These are phyloP conservation scores for Acanthochromis polyacanthus DNA, from an alignment of 2,113 vertebrate genomes.

Conservation along the genomic window DNA sequence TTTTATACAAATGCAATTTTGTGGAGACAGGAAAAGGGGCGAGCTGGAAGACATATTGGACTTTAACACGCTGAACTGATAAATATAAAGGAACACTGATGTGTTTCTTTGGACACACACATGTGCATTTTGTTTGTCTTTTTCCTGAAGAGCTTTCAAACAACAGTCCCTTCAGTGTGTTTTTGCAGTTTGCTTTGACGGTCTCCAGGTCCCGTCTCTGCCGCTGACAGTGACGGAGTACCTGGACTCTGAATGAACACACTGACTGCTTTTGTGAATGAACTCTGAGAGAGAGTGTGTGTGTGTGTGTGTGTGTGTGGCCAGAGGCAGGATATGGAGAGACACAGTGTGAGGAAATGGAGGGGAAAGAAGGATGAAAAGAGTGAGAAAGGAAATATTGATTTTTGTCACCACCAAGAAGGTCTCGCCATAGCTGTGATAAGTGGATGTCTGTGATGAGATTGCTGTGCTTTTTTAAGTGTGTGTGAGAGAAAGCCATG, in stretches of 20 bases:
- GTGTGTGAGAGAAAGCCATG: neutral
- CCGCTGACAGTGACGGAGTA: slow-evolving; percentile 36
- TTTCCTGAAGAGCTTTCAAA: neutral
- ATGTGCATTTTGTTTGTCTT: neutral
- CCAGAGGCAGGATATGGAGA: too few species aligned
- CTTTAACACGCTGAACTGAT: too few species aligned
- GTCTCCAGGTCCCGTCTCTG: slow-evolving; percentile 7
- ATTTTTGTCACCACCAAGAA: neutral
- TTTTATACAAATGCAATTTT: too few species aligned
- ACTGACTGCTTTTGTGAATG: slow-evolving; percentile 51
- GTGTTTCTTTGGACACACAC: neutral
- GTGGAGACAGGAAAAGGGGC: too few species aligned
- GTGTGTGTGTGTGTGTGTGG: neutral
- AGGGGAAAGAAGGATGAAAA: neutral
- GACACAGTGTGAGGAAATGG: slow-evolving; percentile 27
- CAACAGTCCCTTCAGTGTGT: neutral
- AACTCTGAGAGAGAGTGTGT: slow-evolving; percentile 2
- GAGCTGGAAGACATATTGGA: too few species aligned
- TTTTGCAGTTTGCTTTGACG: slow-evolving; percentile 1
- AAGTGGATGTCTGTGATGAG: neutral
- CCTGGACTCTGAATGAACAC: slow-evolving; percentile 21
- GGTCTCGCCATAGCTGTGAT: slow-evolving; percentile 5
- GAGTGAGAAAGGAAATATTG: slow-evolving; percentile 21
- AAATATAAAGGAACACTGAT: neutral
- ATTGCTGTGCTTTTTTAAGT: neutral